Conservation (phyloP, 2,888 invertebrate genomes). For the Camponotus fellah region DNA sequence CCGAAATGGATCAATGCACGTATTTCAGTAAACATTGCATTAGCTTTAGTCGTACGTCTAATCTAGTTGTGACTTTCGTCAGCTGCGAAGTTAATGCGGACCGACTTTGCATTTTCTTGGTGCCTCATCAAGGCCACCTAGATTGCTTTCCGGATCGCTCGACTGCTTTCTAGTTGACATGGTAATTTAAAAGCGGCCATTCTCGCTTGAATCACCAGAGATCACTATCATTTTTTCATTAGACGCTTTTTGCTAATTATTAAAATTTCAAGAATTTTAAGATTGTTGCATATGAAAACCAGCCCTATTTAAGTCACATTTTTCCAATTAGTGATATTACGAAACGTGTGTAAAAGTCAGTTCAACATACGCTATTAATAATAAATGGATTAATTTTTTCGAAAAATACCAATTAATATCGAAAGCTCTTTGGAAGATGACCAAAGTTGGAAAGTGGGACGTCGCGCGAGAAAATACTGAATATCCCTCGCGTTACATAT, state of each 20-base stretch:
- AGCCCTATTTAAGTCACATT: neutral
- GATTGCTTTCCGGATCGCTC: constrained; percentile 45
- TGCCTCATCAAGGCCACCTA: constrained; percentile 32
- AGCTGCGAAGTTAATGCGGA: constrained; percentile 20
- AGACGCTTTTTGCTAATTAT: constrained; percentile 11
- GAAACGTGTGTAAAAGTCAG: neutral
- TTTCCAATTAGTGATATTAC: neutral
- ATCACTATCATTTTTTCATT: constrained; percentile 29
- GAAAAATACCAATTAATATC: neutral
- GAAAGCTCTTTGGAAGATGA: neutral
- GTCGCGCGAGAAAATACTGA: constrained; percentile 3
- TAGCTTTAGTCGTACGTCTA: neutral
- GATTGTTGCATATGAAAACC: neutral
- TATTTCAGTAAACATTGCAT: constrained; percentile 6
- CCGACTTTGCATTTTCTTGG: constrained; percentile 22
- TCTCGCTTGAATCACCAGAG: constrained; percentile 17
- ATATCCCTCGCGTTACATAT: constrained; percentile 3
- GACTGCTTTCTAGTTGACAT: constrained; percentile 47
- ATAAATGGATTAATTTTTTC: neutral
- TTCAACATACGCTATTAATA: neutral
- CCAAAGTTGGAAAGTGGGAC: constrained; percentile 6
- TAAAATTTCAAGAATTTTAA: constrained; percentile 17
- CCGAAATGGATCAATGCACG: neutral
- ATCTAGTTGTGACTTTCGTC: constrained; percentile 22
- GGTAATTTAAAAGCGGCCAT: constrained; percentile 49